These are phyloP conservation scores for Falco novaeseelandiae DNA, from an alignment of 2,797 vertebrate species.

Conservation along the genomic window DNA sequence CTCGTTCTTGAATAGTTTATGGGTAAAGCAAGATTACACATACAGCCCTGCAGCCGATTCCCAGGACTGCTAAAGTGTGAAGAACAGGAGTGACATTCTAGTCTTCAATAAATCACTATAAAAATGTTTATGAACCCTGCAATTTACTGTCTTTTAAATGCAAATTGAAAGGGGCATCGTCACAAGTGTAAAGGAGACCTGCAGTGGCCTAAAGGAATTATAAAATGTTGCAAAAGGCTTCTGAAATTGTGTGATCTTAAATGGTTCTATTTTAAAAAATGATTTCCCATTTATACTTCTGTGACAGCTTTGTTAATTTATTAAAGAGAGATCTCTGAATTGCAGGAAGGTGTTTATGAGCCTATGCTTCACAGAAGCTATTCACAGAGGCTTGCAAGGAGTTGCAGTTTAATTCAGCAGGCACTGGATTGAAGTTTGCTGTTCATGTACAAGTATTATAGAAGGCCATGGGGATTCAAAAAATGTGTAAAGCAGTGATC, in stretches of 20 bases:
- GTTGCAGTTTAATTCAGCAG: conserved; percentile 23
- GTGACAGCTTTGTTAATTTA: conserved; percentile 68
- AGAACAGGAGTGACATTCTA: conserved; percentile 78
- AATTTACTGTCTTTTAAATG: conserved; percentile 85
- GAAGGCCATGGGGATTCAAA: background rate
- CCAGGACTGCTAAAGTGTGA: conserved; percentile 82
- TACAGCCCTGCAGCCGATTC: conserved; percentile 73
- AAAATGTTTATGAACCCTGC: conserved; percentile 85
- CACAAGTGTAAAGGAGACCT: conserved; percentile 75
- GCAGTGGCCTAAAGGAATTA: conserved; percentile 73
- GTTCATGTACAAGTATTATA: background rate
- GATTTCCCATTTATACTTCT: conserved; percentile 62
- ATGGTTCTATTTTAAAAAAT: conserved; percentile 64
- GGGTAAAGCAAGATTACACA: conserved; percentile 68
- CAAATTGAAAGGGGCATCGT: conserved; percentile 79
- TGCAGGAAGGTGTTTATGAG: conserved; percentile 44
- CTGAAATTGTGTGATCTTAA: conserved; percentile 70
- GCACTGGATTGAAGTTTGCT: background rate
- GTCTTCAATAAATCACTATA: conserved; percentile 82
- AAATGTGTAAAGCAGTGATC: background rate
- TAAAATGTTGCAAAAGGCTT: conserved; percentile 54
- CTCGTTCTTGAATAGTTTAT: conserved; percentile 74
- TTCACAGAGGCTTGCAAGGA: background rate
- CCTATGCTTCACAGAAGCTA: background rate
- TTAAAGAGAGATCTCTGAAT: conserved; percentile 56